Percentiles rank a stretch among this genome's conserved stretches.
Conservation (phyloP, 2,113 vertebrate genomes). For the Eudyptes chrysolophus region DNA sequence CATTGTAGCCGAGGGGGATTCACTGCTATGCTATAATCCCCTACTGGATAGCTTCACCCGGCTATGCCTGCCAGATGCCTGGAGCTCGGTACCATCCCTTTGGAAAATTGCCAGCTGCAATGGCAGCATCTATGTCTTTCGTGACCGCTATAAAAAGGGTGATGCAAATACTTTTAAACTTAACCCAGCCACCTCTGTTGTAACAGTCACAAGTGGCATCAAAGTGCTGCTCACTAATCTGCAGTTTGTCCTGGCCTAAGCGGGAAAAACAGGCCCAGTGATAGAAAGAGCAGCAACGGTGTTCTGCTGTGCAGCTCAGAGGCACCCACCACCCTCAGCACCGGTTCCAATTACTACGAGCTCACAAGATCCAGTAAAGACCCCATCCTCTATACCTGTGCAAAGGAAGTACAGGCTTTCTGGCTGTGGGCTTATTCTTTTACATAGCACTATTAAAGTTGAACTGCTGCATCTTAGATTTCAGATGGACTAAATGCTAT, state of each 20-base stretch:
- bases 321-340: not conserved
- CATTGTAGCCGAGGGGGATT: conserved; percentile 93
- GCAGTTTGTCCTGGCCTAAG: conserved; percentile 95
- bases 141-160: conserved; percentile 96
- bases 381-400: not conserved
- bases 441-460: not conserved
- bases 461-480: conserved; percentile 1
- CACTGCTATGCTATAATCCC: conserved; percentile 95
- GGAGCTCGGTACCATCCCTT: conserved; percentile 93
- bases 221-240: conserved; percentile 96
- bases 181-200: conserved; percentile 94
- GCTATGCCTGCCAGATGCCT: conserved; percentile 92
- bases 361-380: not conserved
- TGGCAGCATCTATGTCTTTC: conserved; percentile 95
- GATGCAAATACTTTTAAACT: conserved; percentile 96
- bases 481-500: conserved; percentile 21
- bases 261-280: not conserved
- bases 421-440: not conserved
- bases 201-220: conserved; percentile 92
- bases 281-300: not conserved
- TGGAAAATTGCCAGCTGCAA: conserved; percentile 99
- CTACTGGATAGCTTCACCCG: conserved; percentile 96
- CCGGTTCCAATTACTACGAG: not conserved
- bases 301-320: not conserved
- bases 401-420: not conserved